Evolutionary conservation across 2,888 invertebrate genomes (phyloP), one percentile per base, ranked within the genome.

Genomic region (Caenorhabditis sulstoni): DNA sequence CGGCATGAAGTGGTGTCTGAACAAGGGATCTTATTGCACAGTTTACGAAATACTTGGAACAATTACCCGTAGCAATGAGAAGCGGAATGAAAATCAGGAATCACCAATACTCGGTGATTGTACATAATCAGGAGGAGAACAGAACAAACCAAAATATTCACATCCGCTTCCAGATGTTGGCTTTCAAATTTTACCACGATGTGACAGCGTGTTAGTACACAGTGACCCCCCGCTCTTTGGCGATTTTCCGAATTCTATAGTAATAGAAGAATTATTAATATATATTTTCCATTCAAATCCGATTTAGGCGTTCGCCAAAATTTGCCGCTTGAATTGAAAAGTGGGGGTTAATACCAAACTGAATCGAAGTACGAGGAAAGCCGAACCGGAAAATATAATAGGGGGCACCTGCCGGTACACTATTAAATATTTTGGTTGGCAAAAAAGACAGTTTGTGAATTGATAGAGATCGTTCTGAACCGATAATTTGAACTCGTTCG

Each of bases 1-100:
- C 59, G 53, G 49, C 79, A 79, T 79, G 64, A 70, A 79, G 64
- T 78, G 70, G 53, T 66, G 61, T 61, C 78, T 78, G 23, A 53
- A 77, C 29, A 1, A 2, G 9, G 7, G 16, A 35, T 20, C 8
- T 0, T 14, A n/a, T 47, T 11, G 3, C 14, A 1, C 20, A 57
- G 18, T 37, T 9, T 35, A 20, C 8, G 41, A 50, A 20, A 47
- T 39, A 7, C 29, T 29, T 29, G n/a, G 9, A 45, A 68, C 41
- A 44, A 18, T 70, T 70, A 77, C 77, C 77, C 70, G 49, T 74
- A 50, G 29, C 4, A 29, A 29, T 29, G 29, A 29, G 22, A 59
- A 45, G 39, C 18, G 16, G 70, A 65, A 45, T 65, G 59, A 44
- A 50, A 44, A 44, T 59, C 50, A 39, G 65, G 65, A 44, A 70